These are phyloP conservation scores for Cyclargus thomasi DNA, from an alignment of 1,140 invertebrate species.

Conservation along the genomic window DNA sequence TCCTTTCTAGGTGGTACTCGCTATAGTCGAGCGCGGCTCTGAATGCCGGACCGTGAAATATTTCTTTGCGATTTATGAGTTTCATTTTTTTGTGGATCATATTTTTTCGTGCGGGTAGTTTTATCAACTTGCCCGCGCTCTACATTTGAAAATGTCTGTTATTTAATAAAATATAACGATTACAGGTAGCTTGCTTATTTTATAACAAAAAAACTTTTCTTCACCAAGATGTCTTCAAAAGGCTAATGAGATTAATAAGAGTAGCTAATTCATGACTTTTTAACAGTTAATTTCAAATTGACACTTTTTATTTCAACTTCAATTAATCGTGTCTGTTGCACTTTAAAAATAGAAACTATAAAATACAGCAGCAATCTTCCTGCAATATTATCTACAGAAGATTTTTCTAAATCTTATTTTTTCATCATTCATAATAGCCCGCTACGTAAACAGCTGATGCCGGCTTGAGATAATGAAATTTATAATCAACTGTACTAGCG, in stretches of 20 bases:
- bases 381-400: not conserved
- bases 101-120: constrained; percentile 45
- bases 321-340: not conserved
- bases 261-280: not conserved
- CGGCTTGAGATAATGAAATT: constrained; percentile 32
- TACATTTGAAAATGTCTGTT: constrained; percentile 7
- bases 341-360: not conserved
- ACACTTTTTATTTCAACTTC: not conserved
- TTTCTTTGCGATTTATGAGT: constrained; percentile 69
- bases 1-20: constrained; percentile 63
- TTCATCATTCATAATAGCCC: not conserved
- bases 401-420: not conserved
- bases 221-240: too few relatives aligned
- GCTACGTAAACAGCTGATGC: constrained; percentile 25
- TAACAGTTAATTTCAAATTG: too few relatives aligned
- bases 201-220: too few relatives aligned
- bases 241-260: not conserved
- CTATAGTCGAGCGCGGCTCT: constrained; percentile 58
- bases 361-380: not conserved
- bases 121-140: constrained; percentile 36
- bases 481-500: constrained; percentile 28
- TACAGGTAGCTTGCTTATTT: not conserved
- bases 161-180: constrained; percentile 19
- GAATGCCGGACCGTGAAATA: constrained; percentile 62
- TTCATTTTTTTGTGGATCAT: constrained; percentile 54